A percentile compares a stretch with the other conserved stretches of the same genome.
Conservation (phyloP, 2,888 invertebrate species). For the Tetramorium bicarinatum region DNA sequence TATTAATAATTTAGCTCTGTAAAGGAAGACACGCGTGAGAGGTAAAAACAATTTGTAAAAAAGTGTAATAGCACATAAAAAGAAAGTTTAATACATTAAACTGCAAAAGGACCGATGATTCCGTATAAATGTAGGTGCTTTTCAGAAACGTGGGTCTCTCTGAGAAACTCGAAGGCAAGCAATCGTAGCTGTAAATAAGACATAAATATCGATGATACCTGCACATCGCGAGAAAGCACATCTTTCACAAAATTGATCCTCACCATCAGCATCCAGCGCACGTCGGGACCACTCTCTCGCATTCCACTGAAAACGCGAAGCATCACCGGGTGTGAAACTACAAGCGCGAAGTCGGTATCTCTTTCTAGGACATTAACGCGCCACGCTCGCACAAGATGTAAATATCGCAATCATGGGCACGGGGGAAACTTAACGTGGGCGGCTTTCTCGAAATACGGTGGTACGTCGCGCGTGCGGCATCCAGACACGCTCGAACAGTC, state of each 20-base stretch:
- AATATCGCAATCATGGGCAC: constrained; percentile 45
- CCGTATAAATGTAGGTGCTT: neutral
- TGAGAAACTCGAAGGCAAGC: neutral
- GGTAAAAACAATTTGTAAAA: neutral
- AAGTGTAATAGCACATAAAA: neutral
- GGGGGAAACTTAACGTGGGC: constrained; percentile 35
- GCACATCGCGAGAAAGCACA: constrained; percentile 2
- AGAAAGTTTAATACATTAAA: neutral
- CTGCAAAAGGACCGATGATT: neutral
- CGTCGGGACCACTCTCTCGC: constrained; percentile 1
- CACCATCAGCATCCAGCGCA: constrained; percentile 25
- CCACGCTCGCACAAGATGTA: constrained; percentile 41
- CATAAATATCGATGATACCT: constrained; percentile 14
- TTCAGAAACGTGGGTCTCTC: neutral
- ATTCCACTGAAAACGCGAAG: neutral
- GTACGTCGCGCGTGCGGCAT: constrained; percentile 26
- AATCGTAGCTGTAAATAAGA: neutral
- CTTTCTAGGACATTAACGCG: constrained; percentile 45
- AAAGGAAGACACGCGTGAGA: neutral
- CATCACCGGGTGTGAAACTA: constrained; percentile 5
- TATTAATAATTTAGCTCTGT: neutral
- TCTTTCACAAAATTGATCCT: constrained; percentile 32
- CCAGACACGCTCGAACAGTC: constrained; percentile 72
- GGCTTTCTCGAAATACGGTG: constrained; percentile 40
- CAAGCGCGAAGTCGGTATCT: constrained; percentile 31